These are phyloP conservation scores for Bombus confusus DNA, from an alignment of 1,140 invertebrate species.

Conservation along the genomic window DNA sequence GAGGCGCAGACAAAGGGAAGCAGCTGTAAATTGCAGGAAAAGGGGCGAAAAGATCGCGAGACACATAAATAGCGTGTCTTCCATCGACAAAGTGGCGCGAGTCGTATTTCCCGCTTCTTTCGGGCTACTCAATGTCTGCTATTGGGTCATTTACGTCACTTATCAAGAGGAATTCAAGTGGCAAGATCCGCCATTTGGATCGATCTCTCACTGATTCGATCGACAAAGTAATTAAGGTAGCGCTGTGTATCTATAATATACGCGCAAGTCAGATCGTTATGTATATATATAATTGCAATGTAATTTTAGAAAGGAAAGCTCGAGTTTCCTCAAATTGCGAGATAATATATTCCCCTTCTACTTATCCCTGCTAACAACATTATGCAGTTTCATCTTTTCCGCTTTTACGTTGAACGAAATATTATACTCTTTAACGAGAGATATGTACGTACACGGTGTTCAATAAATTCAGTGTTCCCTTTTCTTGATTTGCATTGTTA, in stretches of 20 bases:
- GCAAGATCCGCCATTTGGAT: slow-evolving; percentile 83
- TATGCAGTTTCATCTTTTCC: no score
- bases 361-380: not conserved
- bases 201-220: slow-evolving; percentile 33
- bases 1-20: slow-evolving; percentile 88
- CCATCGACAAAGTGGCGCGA: slow-evolving; percentile 92
- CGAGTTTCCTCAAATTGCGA: no score
- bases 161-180: slow-evolving; percentile 89
- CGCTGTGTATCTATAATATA: not conserved
- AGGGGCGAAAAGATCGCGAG: slow-evolving; percentile 82
- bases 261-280: not conserved
- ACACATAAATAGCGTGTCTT: slow-evolving; percentile 93
- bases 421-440: no score
- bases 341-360: not conserved
- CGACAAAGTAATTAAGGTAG: not conserved
- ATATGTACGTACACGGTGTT: no score
- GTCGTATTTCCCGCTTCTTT: slow-evolving; percentile 94
- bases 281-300: not conserved
- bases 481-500: no score
- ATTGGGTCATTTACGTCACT: slow-evolving; percentile 92
- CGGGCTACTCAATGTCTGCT: slow-evolving; percentile 91
- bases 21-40: slow-evolving; percentile 81
- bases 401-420: no score
- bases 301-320: not conserved
- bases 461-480: no score